Evolutionary conservation across 2,113 vertebrate species (phyloP).

Genomic region (Apaloderma vittatum): DNA sequence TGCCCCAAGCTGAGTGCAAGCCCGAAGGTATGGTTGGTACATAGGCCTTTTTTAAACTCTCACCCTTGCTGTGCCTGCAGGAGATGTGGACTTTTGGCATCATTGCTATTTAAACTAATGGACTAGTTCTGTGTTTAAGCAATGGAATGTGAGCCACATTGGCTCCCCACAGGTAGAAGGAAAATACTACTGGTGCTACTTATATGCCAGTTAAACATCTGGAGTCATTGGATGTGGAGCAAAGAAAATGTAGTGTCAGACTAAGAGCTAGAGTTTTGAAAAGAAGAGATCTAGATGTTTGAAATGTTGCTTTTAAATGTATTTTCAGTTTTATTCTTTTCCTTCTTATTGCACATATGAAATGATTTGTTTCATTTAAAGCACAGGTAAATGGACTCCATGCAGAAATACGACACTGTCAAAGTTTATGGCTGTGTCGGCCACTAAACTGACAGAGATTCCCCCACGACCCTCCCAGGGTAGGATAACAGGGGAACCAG

Average conservation of each 20-base stretch:
- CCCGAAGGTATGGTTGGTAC: neutral
- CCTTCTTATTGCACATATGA: neutral
- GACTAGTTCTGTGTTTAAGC: neutral
- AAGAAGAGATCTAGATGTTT: neutral
- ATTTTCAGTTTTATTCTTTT: neutral
- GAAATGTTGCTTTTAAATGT: neutral
- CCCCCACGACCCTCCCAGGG: too few species aligned
- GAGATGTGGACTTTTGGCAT: neutral
- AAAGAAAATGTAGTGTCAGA: neutral
- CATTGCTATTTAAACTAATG: constrained; percentile 31
- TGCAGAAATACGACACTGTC: neutral
- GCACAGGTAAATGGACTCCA: neutral
- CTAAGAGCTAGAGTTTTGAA: neutral
- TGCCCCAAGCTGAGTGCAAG: neutral
- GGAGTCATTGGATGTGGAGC: neutral
- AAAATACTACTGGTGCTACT: neutral
- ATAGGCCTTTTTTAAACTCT: neutral
- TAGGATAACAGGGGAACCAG: too few species aligned
- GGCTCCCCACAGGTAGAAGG: neutral
- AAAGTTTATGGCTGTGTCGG: too few species aligned
- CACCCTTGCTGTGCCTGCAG: neutral
- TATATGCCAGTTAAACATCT: neutral
- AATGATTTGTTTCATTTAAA: neutral
- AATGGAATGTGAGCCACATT: constrained; percentile 17
- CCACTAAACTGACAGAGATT: too few species aligned